phyloP scores from a whole-genome alignment of 1,140 invertebrate species.

The Ridgeia piscesae region DNA sequence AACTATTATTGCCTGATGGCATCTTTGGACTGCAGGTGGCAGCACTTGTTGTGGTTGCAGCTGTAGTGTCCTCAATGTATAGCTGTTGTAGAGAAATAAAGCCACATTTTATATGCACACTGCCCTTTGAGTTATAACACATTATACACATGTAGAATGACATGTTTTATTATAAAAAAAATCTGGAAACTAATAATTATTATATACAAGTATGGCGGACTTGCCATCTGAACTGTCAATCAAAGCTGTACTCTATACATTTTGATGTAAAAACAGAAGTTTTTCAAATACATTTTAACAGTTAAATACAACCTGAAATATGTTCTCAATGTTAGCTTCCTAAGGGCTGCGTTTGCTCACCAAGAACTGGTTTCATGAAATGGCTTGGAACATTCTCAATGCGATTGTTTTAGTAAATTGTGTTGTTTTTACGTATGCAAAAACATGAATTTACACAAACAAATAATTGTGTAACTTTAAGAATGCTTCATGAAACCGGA shows the following conservation, averaged over 20 bases:
- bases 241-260: background rate
- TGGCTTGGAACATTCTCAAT: too few species aligned
- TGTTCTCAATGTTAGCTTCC: background rate
- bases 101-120: background rate
- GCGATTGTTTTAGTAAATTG: too few species aligned
- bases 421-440: too few species aligned
- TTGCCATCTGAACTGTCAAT: background rate
- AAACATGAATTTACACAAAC: too few species aligned
- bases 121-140: background rate
- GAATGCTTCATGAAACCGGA: too few species aligned
- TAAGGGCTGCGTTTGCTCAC: background rate
- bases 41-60: background rate
- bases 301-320: background rate
- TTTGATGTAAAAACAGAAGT: background rate
- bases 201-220: background rate
- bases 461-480: too few species aligned
- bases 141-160: background rate
- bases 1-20: background rate
- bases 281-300: background rate
- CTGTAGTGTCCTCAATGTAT: background rate
- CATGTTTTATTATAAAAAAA: background rate
- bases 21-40: background rate
- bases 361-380: too few species aligned
- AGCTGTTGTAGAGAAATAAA: conserved; percentile 1
- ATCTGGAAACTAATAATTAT: background rate